Evolutionary conservation across 2,113 vertebrate genomes (phyloP).

Genomic region (Pipra filicauda): DNA sequence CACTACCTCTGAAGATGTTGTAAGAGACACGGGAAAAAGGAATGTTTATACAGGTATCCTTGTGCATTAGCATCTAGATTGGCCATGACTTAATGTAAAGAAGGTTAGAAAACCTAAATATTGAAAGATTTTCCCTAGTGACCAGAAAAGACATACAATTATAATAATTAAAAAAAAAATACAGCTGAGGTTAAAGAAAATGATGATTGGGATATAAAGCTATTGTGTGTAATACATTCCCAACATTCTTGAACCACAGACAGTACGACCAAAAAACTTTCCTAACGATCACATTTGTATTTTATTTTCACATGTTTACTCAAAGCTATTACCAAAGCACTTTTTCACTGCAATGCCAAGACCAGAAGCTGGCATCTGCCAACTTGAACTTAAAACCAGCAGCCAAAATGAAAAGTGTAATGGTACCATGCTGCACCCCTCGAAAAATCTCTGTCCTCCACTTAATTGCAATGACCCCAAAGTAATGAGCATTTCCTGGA

Average conservation of each 20-base stretch:
- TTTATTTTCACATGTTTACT: background rate
- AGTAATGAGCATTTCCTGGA: conserved; percentile 45
- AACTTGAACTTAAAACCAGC: background rate
- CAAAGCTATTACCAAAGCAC: background rate
- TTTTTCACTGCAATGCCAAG: background rate
- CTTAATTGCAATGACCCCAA: conserved; percentile 15
- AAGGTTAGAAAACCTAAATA: background rate
- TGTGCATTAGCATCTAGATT: background rate
- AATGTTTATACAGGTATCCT: background rate
- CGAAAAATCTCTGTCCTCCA: background rate
- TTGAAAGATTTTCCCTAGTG: background rate
- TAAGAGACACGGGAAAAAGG: background rate
- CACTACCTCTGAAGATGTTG: background rate
- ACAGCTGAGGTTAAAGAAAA: background rate
- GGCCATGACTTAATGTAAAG: background rate
- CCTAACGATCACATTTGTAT: background rate
- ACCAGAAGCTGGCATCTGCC: background rate
- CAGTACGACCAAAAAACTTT: background rate
- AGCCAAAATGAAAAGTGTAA: background rate
- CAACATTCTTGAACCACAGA: background rate
- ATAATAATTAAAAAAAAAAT: background rate
- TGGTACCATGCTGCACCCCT: accelerated
- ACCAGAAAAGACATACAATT: background rate
- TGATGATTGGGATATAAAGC: background rate
- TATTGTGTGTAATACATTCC: background rate